phyloP scores from a whole-genome alignment of 2,113 vertebrate species.

The Marmota flaviventris region DNA sequence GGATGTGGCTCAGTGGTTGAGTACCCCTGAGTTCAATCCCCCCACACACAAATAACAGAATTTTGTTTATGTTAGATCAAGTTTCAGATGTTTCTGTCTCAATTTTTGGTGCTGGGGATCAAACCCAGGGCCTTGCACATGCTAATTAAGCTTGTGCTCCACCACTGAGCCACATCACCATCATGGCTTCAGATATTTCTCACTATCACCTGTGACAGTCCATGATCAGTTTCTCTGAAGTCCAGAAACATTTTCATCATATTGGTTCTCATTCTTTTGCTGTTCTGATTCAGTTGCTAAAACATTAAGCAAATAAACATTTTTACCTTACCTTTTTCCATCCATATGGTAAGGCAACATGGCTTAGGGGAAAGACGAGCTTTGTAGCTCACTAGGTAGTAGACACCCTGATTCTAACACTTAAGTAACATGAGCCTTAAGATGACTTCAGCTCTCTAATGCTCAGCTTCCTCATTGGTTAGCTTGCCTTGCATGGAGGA shows the following conservation, averaged over 20 bases:
- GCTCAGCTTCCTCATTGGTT: background rate
- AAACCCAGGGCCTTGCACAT: background rate
- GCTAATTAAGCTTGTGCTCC: background rate
- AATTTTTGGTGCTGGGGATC: background rate
- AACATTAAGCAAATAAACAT: conserved; percentile 1
- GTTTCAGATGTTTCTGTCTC: conserved; percentile 28
- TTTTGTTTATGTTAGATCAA: background rate
- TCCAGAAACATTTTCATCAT: background rate
- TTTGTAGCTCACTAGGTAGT: background rate
- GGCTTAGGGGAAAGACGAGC: background rate
- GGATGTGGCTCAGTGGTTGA: no score
- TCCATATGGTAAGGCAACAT: background rate
- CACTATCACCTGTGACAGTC: background rate
- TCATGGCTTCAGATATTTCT: background rate
- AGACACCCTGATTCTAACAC: background rate
- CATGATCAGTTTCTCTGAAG: background rate
- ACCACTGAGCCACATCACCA: background rate
- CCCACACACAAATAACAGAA: background rate
- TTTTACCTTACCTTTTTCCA: background rate
- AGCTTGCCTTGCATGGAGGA: background rate
- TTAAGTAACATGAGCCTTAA: background rate
- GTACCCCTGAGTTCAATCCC: no score
- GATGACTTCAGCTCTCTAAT: background rate
- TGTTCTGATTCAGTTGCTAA: background rate
- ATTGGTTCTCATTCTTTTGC: background rate